Evolutionary conservation across 2,113 vertebrate genomes (phyloP).

Genomic region (Datnioides undecimradiatus): DNA sequence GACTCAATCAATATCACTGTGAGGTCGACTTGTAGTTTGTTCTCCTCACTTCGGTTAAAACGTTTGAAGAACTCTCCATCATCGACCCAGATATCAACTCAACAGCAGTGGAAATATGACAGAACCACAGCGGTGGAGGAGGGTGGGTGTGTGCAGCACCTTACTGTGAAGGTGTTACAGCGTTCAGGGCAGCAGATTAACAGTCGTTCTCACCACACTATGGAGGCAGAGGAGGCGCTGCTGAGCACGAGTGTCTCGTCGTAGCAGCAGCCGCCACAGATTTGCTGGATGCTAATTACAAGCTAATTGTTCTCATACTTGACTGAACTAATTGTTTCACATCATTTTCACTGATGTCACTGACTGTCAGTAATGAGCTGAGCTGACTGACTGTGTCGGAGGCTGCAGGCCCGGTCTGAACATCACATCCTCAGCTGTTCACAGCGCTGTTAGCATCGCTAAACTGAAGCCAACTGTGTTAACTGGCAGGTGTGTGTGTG

Average conservation of each 20-base stretch:
- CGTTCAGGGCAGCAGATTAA: background rate
- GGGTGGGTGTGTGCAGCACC: background rate
- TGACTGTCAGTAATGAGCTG: background rate
- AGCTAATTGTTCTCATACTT: conserved; percentile 13
- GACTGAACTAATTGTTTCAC: conserved; percentile 19
- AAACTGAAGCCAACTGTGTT: background rate
- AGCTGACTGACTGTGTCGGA: background rate
- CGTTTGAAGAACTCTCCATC: too few relatives aligned
- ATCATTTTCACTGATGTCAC: conserved; percentile 12
- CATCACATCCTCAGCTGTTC: background rate
- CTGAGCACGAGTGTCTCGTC: background rate
- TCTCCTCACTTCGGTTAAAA: too few relatives aligned
- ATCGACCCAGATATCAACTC: too few relatives aligned
- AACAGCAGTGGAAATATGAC: too few relatives aligned
- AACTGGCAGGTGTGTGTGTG: background rate
- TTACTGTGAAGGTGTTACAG: background rate
- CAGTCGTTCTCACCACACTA: background rate
- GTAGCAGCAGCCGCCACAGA: background rate
- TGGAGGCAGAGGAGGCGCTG: background rate
- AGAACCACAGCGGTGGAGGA: background rate
- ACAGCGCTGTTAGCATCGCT: background rate
- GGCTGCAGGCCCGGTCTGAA: conserved; percentile 10
- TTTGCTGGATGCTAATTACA: conserved; percentile 2
- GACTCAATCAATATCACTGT: background rate
- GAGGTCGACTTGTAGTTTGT: too few relatives aligned